A percentile compares a stretch with the other conserved stretches of the same genome.
Conservation (phyloP, 1,140 invertebrate species). For the Dreissena rostriformis region DNA sequence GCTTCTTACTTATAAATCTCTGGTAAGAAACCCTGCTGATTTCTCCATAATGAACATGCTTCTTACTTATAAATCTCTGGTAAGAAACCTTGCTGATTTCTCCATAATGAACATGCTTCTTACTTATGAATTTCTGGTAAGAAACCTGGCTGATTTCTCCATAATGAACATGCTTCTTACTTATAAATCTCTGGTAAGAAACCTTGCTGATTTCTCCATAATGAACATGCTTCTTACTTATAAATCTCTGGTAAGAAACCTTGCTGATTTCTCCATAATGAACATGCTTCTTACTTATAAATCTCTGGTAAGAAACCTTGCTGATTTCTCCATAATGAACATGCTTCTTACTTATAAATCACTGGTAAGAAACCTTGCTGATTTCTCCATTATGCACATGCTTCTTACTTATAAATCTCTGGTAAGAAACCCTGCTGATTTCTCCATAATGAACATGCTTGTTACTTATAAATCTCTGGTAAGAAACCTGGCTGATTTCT, state of each 20-base stretch:
- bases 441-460: conserved; percentile 29
- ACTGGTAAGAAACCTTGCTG: conserved; percentile 20
- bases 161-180: too few relatives aligned
- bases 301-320: too few relatives aligned
- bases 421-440: conserved; percentile 21
- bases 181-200: too few relatives aligned
- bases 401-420: conserved; percentile 37
- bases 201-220: too few relatives aligned
- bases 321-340: conserved; percentile 19
- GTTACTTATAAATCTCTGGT: conserved; percentile 41
- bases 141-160: too few relatives aligned
- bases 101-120: too few relatives aligned
- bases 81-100: conserved; percentile 1
- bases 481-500: conserved; percentile 12
- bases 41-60: conserved; percentile 31
- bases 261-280: too few relatives aligned
- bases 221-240: too few relatives aligned
- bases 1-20: conserved; percentile 36
- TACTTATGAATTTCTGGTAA: too few relatives aligned
- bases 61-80: conserved; percentile 37
- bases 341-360: conserved; percentile 41
- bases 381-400: conserved; percentile 27
- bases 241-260: too few relatives aligned
- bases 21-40: conserved; percentile 11
- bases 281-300: too few relatives aligned